These are phyloP conservation scores for Anguilla pacifica DNA, from an alignment of 2,797 vertebrate genomes.

Conservation along the genomic window DNA sequence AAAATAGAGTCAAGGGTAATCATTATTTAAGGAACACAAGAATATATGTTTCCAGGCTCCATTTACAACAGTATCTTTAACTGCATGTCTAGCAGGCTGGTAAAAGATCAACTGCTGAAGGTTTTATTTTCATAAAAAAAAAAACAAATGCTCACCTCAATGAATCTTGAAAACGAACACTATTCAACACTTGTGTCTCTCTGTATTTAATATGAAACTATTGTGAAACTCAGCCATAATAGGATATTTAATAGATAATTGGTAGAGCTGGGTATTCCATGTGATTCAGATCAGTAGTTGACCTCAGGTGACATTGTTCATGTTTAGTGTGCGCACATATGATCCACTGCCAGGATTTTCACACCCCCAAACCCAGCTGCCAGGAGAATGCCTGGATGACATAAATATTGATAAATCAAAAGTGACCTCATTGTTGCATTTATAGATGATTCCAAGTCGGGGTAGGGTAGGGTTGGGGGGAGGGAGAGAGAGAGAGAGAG, in stretches of 20 bases:
- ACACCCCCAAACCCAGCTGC: neutral
- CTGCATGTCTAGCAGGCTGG: neutral
- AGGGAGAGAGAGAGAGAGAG: too few relatives aligned
- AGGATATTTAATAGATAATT: neutral
- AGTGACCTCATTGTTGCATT: slow-evolving; percentile 1
- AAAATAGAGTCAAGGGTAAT: neutral
- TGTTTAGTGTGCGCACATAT: neutral
- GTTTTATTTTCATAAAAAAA: neutral
- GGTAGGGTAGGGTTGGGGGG: neutral
- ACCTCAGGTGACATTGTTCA: slow-evolving; percentile 12
- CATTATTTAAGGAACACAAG: neutral
- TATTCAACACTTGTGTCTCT: neutral
- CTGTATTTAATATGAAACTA: neutral
- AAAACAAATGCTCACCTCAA: too few relatives aligned
- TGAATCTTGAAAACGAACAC: neutral
- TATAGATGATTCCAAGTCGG: neutral
- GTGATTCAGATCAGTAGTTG: slow-evolving; percentile 7
- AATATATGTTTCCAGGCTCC: neutral
- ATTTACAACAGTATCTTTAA: neutral
- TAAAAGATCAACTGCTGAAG: neutral
- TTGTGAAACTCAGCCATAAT: neutral
- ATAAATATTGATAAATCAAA: slow-evolving; percentile 15
- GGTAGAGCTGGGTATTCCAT: neutral
- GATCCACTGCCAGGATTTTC: neutral
- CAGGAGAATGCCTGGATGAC: neutral